Evolutionary conservation across 1,140 invertebrate species (phyloP), one percentile per base, ranked within the genome.

Genomic region (Leptinotarsa undecemlineata): DNA sequence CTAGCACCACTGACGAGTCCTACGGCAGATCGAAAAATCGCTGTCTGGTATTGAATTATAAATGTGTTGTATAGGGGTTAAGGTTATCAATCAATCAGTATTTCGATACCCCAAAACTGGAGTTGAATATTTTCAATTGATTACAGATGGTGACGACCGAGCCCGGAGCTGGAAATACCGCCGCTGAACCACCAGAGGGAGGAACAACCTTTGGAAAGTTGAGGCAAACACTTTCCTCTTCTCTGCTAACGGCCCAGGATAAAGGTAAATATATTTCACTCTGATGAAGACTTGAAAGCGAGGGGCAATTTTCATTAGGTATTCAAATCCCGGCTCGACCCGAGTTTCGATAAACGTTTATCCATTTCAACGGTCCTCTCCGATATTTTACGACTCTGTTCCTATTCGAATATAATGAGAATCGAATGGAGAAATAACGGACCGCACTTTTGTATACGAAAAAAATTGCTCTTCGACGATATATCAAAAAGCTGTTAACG

Each of bases 61-160:
- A 33, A 8, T 33, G 8, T 11, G 33, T 42, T 42, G 8, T 42
- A 42, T 11, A 11, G 2, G 33, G 8, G 0, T 2, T 11, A 8
- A 11, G 1, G 2, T 42, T 42, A 42, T 11, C 8, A 42, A 11
- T 42, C 33, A 42, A 2, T 42, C 8, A 3, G 33, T 42, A 42
- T 42, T 42, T 42, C 8, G 33, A 11, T 42, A 42, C 8, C 33
- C 2, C 33, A 42, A 8, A 42, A 42, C 33, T 11, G 33, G 6
- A 42, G 3, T 42, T 11, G 11, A 11, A 42, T 42, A 11, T 42
- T 42, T 42, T 42, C 33, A 42, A 42, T 42, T 42, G 8, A 11
- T 64, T 84, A 26, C 86, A 92, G 92, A 94, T 94, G 91, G 92
- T 94, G 86, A 90, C 92, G 79, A 90, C 91, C 71, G 92, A 93